Conservation (phyloP, 1,140 invertebrate species). For the Diorhabda sublineata region DNA sequence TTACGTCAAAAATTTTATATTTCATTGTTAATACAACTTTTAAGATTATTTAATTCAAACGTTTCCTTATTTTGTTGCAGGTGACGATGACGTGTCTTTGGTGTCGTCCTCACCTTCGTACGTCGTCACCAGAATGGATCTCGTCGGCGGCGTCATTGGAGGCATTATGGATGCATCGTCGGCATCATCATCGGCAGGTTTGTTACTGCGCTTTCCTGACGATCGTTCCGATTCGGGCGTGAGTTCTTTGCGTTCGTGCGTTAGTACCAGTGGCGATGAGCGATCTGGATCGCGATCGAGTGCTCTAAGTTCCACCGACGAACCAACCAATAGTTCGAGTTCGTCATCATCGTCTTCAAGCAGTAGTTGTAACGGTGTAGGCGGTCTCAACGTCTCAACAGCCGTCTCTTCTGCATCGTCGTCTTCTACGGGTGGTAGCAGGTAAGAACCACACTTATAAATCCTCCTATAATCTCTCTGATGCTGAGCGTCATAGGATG, state of each 20-base stretch:
- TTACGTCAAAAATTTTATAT: no score
- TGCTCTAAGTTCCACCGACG: slow-evolving; percentile 55
- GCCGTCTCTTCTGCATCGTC: not conserved
- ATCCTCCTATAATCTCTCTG: no score
- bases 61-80: slow-evolving; percentile 13
- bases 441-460: not conserved
- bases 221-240: slow-evolving; percentile 63
- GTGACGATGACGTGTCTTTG: slow-evolving; percentile 44
- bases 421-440: not conserved
- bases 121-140: slow-evolving; percentile 33
- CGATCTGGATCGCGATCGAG: slow-evolving; percentile 62
- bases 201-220: slow-evolving; percentile 44
- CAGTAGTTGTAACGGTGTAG: not conserved
- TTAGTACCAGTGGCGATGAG: slow-evolving; percentile 67
- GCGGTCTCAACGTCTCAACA: not conserved
- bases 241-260: slow-evolving; percentile 55
- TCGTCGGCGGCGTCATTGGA: slow-evolving; percentile 46
- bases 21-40: no score
- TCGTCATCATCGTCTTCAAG: slow-evolving; percentile 15
- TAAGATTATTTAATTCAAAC: not conserved
- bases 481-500: no score
- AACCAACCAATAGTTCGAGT: slow-evolving; percentile 38
- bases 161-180: slow-evolving; percentile 5
- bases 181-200: not conserved
- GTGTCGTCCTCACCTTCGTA: slow-evolving; percentile 37